These are phyloP conservation scores for Zygothrica quintamaculata DNA, from an alignment of 2,888 invertebrate species.

Conservation along the genomic window DNA sequence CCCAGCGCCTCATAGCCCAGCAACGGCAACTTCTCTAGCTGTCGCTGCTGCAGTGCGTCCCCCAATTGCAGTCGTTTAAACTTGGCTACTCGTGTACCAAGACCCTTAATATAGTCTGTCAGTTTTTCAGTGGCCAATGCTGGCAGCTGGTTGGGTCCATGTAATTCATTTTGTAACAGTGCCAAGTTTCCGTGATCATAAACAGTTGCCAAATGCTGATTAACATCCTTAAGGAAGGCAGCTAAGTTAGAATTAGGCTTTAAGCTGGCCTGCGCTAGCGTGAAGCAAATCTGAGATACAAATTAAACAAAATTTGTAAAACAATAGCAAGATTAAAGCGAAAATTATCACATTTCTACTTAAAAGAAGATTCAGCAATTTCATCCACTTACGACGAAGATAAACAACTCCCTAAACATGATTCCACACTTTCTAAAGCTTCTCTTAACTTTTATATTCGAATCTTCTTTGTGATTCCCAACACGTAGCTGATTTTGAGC, in stretches of 20 bases:
- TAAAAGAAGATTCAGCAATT: not conserved
- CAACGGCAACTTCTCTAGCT: slow-evolving; percentile 89
- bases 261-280: slow-evolving; percentile 6
- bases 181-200: slow-evolving; percentile 77
- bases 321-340: too few relatives aligned
- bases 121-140: slow-evolving; percentile 67
- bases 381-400: slow-evolving; percentile 50
- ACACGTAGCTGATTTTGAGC: slow-evolving; percentile 25
- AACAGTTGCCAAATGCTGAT: slow-evolving; percentile 63
- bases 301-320: too few relatives aligned
- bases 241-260: slow-evolving; percentile 41
- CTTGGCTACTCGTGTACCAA: slow-evolving; percentile 62
- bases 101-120: slow-evolving; percentile 61
- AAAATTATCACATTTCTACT: too few relatives aligned
- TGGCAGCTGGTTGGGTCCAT: slow-evolving; percentile 63
- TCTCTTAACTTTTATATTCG: slow-evolving; percentile 14
- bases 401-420: slow-evolving; percentile 31
- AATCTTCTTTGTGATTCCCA: slow-evolving; percentile 12
- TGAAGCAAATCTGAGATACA: slow-evolving; percentile 20
- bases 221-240: slow-evolving; percentile 71
- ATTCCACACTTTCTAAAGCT: slow-evolving; percentile 20
- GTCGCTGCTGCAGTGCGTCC: slow-evolving; percentile 88
- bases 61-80: slow-evolving; percentile 85
- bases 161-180: slow-evolving; percentile 75
- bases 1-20: slow-evolving; percentile 90